Percentiles rank a stretch among this genome's conserved stretches.
phyloP scores from a whole-genome alignment of 2,888 invertebrate species.

The Conops quadrifasciatus region DNA sequence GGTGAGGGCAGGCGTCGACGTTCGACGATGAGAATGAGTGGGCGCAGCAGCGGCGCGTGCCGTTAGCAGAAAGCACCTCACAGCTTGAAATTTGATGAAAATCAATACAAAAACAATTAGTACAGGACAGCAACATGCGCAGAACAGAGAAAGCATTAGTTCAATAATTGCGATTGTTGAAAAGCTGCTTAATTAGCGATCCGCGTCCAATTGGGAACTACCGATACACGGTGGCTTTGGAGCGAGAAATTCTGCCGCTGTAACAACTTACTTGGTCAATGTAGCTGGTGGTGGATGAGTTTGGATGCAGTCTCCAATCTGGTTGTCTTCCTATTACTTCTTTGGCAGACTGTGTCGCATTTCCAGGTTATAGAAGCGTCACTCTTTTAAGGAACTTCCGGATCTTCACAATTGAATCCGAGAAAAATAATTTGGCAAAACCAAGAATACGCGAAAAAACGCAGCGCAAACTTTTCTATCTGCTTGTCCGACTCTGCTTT shows the following conservation, averaged over 20 bases:
- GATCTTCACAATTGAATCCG: neutral
- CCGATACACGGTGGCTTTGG: conserved; percentile 9
- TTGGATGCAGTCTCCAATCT: conserved; percentile 9
- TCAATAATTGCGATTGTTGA: conserved; percentile 1
- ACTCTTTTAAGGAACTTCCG: neutral
- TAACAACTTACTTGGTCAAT: conserved; percentile 28
- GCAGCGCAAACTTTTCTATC: conserved; percentile 19
- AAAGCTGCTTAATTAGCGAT: conserved; percentile 7
- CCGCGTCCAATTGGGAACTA: conserved; percentile 16
- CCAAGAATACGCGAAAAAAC: conserved; percentile 20
- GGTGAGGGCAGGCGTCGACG: conserved; percentile 1
- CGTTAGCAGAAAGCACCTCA: conserved; percentile 14
- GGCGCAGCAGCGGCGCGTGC: conserved; percentile 14
- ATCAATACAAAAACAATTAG: conserved; percentile 35
- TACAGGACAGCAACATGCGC: conserved; percentile 20
- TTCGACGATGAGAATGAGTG: neutral
- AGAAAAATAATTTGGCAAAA: conserved; percentile 24
- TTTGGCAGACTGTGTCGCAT: conserved; percentile 16
- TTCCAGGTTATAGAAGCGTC: neutral
- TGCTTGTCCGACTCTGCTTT: conserved; percentile 17
- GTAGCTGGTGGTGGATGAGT: neutral
- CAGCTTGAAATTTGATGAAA: conserved; percentile 26
- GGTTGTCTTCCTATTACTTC: neutral
- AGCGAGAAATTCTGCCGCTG: conserved; percentile 5
- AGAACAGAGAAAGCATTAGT: conserved; percentile 17